A percentile compares a stretch with the other conserved stretches of the same genome.
These are phyloP conservation scores for Dynastes grantii DNA, from an alignment of 2,888 invertebrate species.

Conservation along the genomic window DNA sequence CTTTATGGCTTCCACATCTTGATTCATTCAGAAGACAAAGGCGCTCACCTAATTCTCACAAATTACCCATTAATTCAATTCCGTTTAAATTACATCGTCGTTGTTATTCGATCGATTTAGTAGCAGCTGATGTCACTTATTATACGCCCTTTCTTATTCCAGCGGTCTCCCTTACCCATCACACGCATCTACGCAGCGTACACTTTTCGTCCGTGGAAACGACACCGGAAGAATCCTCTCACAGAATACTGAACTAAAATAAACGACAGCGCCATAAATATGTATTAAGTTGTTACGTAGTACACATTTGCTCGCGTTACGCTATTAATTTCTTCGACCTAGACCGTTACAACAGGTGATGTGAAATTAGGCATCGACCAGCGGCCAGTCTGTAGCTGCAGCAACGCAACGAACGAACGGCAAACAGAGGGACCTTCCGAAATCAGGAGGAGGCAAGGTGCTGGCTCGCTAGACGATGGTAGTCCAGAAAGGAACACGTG, in stretches of 20 bases:
- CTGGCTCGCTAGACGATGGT: constrained; percentile 38
- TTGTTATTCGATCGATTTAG: constrained; percentile 17
- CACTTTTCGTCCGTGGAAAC: constrained; percentile 13
- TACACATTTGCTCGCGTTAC: constrained; percentile 29
- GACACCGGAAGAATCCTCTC: constrained; percentile 22
- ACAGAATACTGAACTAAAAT: constrained; percentile 26
- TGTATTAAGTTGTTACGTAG: constrained; percentile 24
- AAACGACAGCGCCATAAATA: constrained; percentile 19
- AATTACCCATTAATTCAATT: not conserved
- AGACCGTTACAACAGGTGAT: constrained; percentile 50
- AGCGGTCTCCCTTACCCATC: no score
- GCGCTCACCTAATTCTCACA: not conserved
- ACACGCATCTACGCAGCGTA: not conserved
- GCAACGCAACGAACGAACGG: no score
- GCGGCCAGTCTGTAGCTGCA: not conserved
- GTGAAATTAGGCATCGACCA: constrained; percentile 41
- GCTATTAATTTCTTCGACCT: constrained; percentile 42
- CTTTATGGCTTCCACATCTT: no score
- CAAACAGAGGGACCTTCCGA: constrained; percentile 40
- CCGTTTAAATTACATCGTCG: no score
- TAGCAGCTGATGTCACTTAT: constrained; percentile 8
- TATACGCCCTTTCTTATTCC: not conserved
- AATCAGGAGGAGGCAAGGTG: constrained; percentile 51
- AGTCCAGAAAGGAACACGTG: constrained; percentile 47
- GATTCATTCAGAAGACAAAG: no score